A percentile compares a stretch with the other conserved stretches of the same genome.
phyloP scores from a whole-genome alignment of 1,140 invertebrate species.

The Papilio machaon region DNA sequence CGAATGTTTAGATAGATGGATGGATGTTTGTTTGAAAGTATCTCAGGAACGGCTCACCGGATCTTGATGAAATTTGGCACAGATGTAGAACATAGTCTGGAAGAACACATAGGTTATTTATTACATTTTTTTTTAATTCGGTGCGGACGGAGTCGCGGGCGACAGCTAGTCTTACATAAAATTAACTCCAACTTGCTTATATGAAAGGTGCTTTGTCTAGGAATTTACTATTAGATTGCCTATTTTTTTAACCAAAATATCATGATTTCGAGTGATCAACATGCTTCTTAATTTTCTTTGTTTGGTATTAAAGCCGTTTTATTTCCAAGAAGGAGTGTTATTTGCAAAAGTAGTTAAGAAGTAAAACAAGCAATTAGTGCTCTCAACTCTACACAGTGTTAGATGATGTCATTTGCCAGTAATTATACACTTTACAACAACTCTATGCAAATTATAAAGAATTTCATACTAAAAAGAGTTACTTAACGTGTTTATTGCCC shows the following conservation, averaged over 20 bases:
- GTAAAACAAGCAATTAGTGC: constrained; percentile 7
- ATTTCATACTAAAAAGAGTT: background rate
- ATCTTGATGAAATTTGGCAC: no score
- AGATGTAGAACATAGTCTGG: no score
- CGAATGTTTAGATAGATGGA: no score
- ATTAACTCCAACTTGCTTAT: background rate
- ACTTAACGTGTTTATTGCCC: background rate
- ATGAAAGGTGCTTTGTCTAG: background rate
- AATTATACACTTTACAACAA: background rate
- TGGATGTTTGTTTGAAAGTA: no score
- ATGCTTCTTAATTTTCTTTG: background rate
- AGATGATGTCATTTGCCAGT: constrained; percentile 19
- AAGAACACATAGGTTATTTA: no score
- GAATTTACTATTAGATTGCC: background rate
- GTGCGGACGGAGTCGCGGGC: no score
- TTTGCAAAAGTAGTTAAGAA: background rate
- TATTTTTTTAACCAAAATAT: background rate
- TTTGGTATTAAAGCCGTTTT: background rate
- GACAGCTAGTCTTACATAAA: no score
- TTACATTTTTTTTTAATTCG: no score
- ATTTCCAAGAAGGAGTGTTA: background rate
- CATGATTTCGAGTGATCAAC: background rate
- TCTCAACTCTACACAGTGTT: background rate
- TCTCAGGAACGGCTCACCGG: no score
- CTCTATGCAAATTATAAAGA: constrained; percentile 9